phyloP scores from a whole-genome alignment of 2,888 invertebrate species.

The Rapana venosa region DNA sequence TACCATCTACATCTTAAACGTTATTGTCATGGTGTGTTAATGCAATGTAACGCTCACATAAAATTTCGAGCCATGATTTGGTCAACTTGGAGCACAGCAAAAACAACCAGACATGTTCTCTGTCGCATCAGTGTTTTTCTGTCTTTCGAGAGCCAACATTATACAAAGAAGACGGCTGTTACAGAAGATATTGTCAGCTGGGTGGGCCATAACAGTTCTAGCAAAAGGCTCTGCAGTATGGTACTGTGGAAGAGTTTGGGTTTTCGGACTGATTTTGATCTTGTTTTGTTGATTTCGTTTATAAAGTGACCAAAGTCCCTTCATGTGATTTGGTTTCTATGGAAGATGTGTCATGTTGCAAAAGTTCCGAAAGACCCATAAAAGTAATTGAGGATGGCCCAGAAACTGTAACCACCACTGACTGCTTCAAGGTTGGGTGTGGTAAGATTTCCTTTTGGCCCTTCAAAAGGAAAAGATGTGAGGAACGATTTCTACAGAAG shows the following conservation, averaged over 20 bases:
- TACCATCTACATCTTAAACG: too few relatives aligned
- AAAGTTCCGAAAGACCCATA: neutral
- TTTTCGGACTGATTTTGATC: neutral
- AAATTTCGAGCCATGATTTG: neutral
- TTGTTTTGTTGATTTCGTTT: slow-evolving; percentile 2
- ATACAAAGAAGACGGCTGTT: too few relatives aligned
- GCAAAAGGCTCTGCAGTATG: too few relatives aligned
- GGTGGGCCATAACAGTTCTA: too few relatives aligned
- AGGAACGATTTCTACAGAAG: too few relatives aligned
- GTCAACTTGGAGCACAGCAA: neutral
- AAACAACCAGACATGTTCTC: neutral
- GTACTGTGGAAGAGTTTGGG: neutral
- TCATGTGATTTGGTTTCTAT: neutral
- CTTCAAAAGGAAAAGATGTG: neutral
- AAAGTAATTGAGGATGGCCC: neutral
- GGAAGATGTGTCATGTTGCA: neutral
- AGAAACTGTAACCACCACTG: neutral
- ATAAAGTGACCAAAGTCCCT: neutral
- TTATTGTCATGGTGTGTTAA: too few relatives aligned
- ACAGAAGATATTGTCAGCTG: too few relatives aligned
- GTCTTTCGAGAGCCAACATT: too few relatives aligned
- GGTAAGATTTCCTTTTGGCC: neutral
- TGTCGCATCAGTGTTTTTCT: too few relatives aligned
- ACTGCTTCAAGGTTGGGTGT: neutral
- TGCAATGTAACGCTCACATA: neutral